A percentile compares a stretch with the other conserved stretches of the same genome.
Evolutionary conservation across 2,888 invertebrate species (phyloP).

Genomic region (Nomada fabriciana): DNA sequence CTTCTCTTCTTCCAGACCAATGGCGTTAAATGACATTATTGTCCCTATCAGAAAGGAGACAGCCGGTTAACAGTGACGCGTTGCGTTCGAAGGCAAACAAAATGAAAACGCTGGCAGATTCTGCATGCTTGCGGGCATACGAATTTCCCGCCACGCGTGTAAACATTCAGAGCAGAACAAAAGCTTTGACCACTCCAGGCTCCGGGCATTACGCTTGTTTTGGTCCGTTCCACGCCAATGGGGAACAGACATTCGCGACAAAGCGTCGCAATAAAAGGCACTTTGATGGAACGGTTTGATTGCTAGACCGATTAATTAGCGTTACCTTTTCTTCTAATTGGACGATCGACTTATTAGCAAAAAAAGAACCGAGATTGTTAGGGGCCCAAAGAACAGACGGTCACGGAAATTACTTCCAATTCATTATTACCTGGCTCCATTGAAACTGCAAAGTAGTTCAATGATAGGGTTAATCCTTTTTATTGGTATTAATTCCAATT

Average conservation of each 20-base stretch:
- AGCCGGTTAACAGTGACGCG: constrained; percentile 2
- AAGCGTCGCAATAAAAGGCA: constrained; percentile 45
- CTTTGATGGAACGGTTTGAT: constrained; percentile 35
- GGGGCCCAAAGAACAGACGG: too few species aligned
- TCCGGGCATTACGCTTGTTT: constrained; percentile 41
- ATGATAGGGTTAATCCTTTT: too few species aligned
- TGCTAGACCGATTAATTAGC: constrained; percentile 38
- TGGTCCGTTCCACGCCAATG: constrained; percentile 35
- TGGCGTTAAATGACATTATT: constrained; percentile 18
- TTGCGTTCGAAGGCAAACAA: constrained; percentile 47
- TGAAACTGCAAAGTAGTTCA: too few species aligned
- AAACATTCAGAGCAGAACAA: constrained; percentile 16
- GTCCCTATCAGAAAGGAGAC: neutral
- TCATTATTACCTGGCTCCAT: too few species aligned
- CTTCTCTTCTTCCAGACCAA: constrained; percentile 4
- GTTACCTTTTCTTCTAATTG: constrained; percentile 12
- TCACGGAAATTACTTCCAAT: too few species aligned
- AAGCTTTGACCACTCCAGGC: constrained; percentile 21
- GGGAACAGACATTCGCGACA: constrained; percentile 32
- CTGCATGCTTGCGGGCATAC: constrained; percentile 55
- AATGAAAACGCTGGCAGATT: constrained; percentile 51
- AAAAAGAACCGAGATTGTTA: neutral
- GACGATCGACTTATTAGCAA: neutral
- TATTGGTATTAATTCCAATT: too few species aligned
- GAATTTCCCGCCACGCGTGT: constrained; percentile 49